Base-by-base conservation (phyloP, 1,140 invertebrate genomes). In the Saxidomus purpurata region DNA sequence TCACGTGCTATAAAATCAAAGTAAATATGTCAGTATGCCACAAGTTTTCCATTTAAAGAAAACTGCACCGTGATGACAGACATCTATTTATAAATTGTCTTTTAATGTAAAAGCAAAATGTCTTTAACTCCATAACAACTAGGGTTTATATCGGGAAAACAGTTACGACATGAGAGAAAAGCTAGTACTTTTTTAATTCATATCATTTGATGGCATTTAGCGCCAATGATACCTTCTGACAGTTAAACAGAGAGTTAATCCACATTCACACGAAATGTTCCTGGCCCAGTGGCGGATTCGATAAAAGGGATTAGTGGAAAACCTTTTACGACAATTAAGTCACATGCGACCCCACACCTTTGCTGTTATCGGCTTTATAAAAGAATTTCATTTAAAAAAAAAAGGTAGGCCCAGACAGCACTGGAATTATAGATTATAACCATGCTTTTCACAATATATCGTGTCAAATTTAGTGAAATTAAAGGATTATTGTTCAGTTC, bases 291-390 rank as follows among this genome's bases (percentile, higher is more conserved):
- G 61, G 40, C 55, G 25, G 4, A 49, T 59, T n/a, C 25, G 43
- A 63, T 31, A 63, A 82, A 82, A 80, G 36, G 80, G 80, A 82
- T 82, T 82, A 67, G 80, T 67, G 28, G 22, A 38, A 67, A 67
- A 82, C 34, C 61, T 34, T 28, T 52, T 28, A 6, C 36, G 59
- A 67, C 55, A 67, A 82, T 82, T 79, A 79, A 77, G 74, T 79
- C 43, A 82, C 22, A 55, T 38, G 31, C 59, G 13, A 40, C 19
- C 22, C 17, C 25, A 55, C 55, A 82, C 55, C 38, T 82, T 82
- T 52, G 6, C 55, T 38, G 67, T 71, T 71, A 28, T 6, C 25
- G 22, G 13, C 67, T 28, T 71, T 71, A 40, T 71, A n/a, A 71
- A 63, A 38, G 15, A 6, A 38, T 71, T 71, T 71, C 22, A 0